These are phyloP conservation scores for Mus spretus DNA, from an alignment of 2,797 vertebrate genomes.

Conservation along the genomic window DNA sequence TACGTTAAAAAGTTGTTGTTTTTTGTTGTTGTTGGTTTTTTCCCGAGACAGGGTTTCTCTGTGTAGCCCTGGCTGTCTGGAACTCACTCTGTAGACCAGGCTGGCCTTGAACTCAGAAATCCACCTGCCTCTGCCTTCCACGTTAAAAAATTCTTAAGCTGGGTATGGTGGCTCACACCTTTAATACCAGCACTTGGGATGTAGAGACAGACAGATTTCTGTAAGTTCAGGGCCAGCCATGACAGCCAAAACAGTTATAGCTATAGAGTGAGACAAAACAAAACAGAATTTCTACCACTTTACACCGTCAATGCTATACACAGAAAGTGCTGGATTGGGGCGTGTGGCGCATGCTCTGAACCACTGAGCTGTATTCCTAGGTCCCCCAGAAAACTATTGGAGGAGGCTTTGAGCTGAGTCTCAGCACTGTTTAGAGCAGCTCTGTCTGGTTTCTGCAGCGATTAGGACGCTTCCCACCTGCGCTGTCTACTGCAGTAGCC, in stretches of 20 bases:
- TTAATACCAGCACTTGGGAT: neutral
- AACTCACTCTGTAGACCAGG: too few relatives aligned
- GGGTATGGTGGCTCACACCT: neutral
- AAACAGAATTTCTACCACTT: neutral
- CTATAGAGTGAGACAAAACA: neutral
- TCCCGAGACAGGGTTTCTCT: too few relatives aligned
- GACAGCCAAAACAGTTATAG: neutral
- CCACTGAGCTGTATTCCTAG: neutral
- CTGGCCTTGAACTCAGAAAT: too few relatives aligned
- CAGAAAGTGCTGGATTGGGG: neutral
- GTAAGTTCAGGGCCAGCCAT: neutral
- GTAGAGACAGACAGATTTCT: neutral
- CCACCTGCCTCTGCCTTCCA: too few relatives aligned
- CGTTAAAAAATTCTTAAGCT: neutral
- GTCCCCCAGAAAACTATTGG: neutral
- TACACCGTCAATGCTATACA: neutral
- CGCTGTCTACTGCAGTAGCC: neutral
- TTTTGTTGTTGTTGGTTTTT: too few relatives aligned
- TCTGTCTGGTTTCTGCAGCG: neutral
- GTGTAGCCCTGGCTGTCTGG: too few relatives aligned
- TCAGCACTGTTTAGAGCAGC: neutral
- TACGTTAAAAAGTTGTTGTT: neutral
- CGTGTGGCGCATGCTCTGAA: neutral
- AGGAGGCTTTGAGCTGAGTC: neutral
- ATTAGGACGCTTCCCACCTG: neutral